Conservation (phyloP, 2,797 vertebrate genomes). For the Picus viridis region DNA sequence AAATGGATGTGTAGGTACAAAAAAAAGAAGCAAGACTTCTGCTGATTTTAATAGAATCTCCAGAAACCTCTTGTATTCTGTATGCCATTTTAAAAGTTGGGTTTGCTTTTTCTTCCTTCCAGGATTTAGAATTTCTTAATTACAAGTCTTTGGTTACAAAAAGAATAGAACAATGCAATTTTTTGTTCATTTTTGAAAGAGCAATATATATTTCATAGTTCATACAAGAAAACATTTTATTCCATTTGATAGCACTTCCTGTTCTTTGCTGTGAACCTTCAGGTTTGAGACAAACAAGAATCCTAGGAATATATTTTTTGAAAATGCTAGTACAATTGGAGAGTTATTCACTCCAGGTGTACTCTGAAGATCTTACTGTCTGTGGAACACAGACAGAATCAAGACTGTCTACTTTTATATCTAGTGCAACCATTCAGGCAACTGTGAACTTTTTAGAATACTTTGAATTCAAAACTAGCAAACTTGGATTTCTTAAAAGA, state of each 20-base stretch:
- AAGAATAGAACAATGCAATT: not conserved
- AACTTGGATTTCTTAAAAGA: slow-evolving; percentile 33
- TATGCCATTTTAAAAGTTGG: slow-evolving; percentile 37
- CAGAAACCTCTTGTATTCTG: not conserved
- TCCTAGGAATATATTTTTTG: slow-evolving; percentile 33
- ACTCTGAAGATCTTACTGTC: slow-evolving; percentile 33
- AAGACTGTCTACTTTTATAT: slow-evolving; percentile 54
- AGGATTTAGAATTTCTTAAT: slow-evolving; percentile 51
- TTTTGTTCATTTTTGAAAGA: slow-evolving; percentile 63
- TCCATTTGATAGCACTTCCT: slow-evolving; percentile 35
- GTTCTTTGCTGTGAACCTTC: slow-evolving; percentile 64
- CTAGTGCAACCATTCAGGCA: not conserved
- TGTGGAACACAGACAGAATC: slow-evolving; percentile 20
- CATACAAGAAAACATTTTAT: slow-evolving; percentile 51
- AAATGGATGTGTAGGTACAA: slow-evolving; percentile 2
- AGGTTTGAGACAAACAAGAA: slow-evolving; percentile 12
- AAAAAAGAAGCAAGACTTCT: not conserved
- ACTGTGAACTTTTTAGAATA: slow-evolving; percentile 24
- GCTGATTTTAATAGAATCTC: not conserved
- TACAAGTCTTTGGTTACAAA: slow-evolving; percentile 58
- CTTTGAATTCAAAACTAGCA: slow-evolving; percentile 37
- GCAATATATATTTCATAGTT: slow-evolving; percentile 65
- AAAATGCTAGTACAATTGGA: not conserved
- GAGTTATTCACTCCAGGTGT: slow-evolving; percentile 10
- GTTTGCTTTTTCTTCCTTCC: not conserved